Percentiles rank a stretch among this genome's conserved stretches.
Evolutionary conservation across 2,797 vertebrate species (phyloP).

Genomic region (Sebastes taczanowskii): DNA sequence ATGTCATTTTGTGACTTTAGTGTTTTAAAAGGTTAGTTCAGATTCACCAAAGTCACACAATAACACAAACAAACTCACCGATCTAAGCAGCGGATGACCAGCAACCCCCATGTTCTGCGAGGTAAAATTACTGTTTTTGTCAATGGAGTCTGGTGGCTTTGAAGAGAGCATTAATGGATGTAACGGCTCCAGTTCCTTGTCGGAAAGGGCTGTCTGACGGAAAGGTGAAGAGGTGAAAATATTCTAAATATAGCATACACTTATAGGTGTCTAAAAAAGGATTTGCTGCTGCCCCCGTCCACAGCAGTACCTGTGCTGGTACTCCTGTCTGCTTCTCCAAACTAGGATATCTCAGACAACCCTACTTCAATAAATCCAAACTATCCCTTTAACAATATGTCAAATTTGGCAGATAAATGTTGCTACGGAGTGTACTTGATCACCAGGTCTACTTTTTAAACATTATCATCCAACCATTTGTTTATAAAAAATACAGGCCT

Average conservation of each 20-base stretch:
- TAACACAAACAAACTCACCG: background rate
- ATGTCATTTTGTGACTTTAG: background rate
- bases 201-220: background rate
- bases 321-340: background rate
- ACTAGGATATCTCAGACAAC: background rate
- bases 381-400: conserved; percentile 10
- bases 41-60: background rate
- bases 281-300: background rate
- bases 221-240: background rate
- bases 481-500: conserved; percentile 79
- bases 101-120: rapidly evolving
- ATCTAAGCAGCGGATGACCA: rapidly evolving
- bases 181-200: background rate
- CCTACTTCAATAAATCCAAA: background rate
- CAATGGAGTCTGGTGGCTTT: background rate
- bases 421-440: conserved; percentile 58
- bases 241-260: background rate
- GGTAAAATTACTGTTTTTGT: background rate
- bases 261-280: rapidly evolving
- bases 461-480: conserved; percentile 20
- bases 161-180: background rate
- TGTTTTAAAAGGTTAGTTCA: background rate
- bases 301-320: background rate
- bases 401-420: conserved; percentile 43
- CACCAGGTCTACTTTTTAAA: conserved; percentile 34